Base-by-base conservation (phyloP, 2,797 vertebrate genomes). In the Manis javanica region DNA sequence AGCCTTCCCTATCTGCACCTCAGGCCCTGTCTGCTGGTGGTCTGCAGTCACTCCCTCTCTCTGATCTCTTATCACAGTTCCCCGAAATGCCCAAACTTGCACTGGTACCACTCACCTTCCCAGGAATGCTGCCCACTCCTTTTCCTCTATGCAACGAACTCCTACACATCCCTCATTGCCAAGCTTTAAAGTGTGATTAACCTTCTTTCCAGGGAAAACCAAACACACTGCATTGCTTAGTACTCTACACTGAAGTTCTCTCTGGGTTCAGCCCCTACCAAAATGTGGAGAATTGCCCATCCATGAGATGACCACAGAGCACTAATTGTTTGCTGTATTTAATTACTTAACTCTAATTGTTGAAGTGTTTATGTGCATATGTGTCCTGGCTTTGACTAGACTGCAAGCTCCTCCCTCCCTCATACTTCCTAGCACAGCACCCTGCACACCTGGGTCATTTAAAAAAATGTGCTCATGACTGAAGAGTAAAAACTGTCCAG, bases 41-140 rank as follows among this genome's bases (percentile, higher is more conserved):
- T 42, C 55, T 26, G 11, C 11, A 55, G n/a, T 66, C 61, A 37
- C 15, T 15, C 14, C 4, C 34, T 26, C 57, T 49, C 75, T 61
- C 66, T 18, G 23, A 31, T 31, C 37, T 92, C 71, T 49, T 49
- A 23, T 7, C 23, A 49, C 1, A 23, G 13, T 21, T n/a, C 69
- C 16, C 11, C 14, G 69, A 59, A 37, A n/a, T 12, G 7, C 21
- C 31, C 29, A 13, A 49, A 75, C 9, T 15, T 59, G 13, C 53
- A 4, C 14, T 26, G 24, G 23, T 15, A 18, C 23, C 13, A 7
- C 14, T 5, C 1, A 0, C 78, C 64, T 37, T 37, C n/a, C 34
- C 46, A 7, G 46, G 39, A 53, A 29, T 2, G 51, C 4, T 2
- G 51, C 4, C 24, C 53, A 61, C 5, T 29, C 29, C 39, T 7